These are phyloP conservation scores for Acanthosoma haemorrhoidale DNA, from an alignment of 2,888 invertebrate genomes.

Conservation along the genomic window DNA sequence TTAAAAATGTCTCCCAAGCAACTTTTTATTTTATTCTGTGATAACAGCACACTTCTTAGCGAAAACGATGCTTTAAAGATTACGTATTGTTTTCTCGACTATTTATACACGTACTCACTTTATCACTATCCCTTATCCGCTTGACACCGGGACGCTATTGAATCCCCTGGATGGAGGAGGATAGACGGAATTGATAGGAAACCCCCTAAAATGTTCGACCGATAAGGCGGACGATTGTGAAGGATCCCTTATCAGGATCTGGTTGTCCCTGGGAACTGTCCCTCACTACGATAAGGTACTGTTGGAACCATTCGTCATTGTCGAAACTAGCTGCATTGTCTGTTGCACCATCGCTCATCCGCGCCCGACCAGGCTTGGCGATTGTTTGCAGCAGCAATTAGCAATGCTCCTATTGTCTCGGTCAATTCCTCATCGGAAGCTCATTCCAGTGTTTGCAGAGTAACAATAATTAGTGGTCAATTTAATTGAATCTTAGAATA, in stretches of 20 bases:
- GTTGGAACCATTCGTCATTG: background rate
- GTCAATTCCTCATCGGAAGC: no score
- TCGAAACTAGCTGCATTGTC: background rate
- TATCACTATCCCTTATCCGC: no score
- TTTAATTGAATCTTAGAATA: no score
- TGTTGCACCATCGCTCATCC: background rate
- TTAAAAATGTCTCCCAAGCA: no score
- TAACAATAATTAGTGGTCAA: no score
- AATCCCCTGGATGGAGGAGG: background rate
- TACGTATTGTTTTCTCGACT: no score
- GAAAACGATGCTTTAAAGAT: no score
- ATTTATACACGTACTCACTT: no score
- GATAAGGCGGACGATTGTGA: background rate
- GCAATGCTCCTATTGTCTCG: no score
- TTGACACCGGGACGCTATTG: background rate
- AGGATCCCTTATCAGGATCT: background rate
- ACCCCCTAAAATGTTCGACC: background rate
- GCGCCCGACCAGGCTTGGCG: background rate
- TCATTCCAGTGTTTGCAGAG: no score
- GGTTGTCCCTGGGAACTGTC: background rate
- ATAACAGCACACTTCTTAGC: no score
- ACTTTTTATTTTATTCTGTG: no score
- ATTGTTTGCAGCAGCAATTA: conserved; percentile 8
- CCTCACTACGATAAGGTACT: background rate
- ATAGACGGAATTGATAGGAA: conserved; percentile 7